Evolutionary conservation across 1,140 invertebrate genomes (phyloP).

Genomic region (Lordiphosa collinella): DNA sequence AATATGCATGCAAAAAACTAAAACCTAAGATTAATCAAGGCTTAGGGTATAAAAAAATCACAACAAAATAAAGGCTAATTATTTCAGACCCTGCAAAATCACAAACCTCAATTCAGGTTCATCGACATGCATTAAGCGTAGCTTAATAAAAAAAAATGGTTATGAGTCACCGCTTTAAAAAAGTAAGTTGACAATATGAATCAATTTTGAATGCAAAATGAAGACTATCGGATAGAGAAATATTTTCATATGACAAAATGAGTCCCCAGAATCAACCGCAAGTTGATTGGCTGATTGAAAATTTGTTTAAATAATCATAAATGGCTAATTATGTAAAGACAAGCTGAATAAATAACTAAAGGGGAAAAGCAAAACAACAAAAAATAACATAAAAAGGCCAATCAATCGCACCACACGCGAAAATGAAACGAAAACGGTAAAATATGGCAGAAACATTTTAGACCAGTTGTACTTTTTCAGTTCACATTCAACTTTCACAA

Average conservation of each 20-base stretch:
- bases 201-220: conserved; percentile 17
- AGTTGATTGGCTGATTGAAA: conserved; percentile 41
- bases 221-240: conserved; percentile 33
- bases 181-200: conserved; percentile 2
- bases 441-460: conserved; percentile 33
- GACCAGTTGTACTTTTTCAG: conserved; percentile 34
- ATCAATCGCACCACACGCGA: conserved; percentile 59
- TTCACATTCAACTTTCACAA: conserved; percentile 29
- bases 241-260: conserved; percentile 49
- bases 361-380: conserved; percentile 34
- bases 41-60: not conserved
- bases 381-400: conserved; percentile 38
- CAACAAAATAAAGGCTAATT: not conserved
- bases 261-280: conserved; percentile 30
- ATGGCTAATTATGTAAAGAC: conserved; percentile 54
- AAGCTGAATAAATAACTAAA: conserved; percentile 41
- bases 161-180: conserved; percentile 40
- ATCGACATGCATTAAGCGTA: conserved; percentile 60
- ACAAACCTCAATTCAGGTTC: conserved; percentile 36
- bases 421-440: conserved; percentile 61
- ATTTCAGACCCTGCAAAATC: conserved; percentile 10
- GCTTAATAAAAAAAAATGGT: conserved; percentile 22
- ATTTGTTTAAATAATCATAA: conserved; percentile 10
- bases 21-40: conserved; percentile 27
- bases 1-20: conserved; percentile 2